phyloP scores from a whole-genome alignment of 1,140 invertebrate species.

The Psilanteris sp. region DNA sequence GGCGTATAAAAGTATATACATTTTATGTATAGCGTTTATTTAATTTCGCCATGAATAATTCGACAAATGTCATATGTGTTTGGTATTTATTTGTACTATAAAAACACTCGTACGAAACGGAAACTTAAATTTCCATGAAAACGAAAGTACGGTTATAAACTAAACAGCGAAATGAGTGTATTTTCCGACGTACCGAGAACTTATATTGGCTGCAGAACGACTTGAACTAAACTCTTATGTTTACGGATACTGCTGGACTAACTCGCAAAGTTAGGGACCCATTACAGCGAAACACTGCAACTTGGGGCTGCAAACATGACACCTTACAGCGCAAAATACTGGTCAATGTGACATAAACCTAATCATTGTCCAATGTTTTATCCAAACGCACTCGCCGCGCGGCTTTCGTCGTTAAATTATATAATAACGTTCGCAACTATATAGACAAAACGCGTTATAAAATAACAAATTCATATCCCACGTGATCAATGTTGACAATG shows the following conservation, averaged over 20 bases:
- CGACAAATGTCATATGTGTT: too few relatives aligned
- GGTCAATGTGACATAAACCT: constrained; percentile 32
- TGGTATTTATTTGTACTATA: too few relatives aligned
- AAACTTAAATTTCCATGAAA: constrained; percentile 22
- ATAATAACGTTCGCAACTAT: constrained; percentile 21
- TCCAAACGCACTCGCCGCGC: constrained; percentile 2
- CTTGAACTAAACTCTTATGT: constrained; percentile 38
- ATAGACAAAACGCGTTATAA: constrained; percentile 24
- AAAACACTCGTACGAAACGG: too few relatives aligned
- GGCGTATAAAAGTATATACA: too few relatives aligned
- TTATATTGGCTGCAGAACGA: constrained; percentile 16
- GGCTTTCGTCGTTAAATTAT: constrained; percentile 32
- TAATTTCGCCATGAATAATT: too few relatives aligned
- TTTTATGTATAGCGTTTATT: too few relatives aligned
- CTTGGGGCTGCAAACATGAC: constrained; percentile 20
- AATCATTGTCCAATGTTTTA: constrained; percentile 20
- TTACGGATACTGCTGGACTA: constrained; percentile 28
- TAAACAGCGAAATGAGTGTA: constrained; percentile 11
- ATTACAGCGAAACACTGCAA: constrained; percentile 36
- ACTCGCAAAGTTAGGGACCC: constrained; percentile 18
- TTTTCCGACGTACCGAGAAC: constrained; percentile 8
- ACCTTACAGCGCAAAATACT: constrained; percentile 25
- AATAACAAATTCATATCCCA: constrained; percentile 28
- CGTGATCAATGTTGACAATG: constrained; percentile 13
- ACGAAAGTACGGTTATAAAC: constrained; percentile 16